phyloP scores from a whole-genome alignment of 2,888 invertebrate species.

The Caenorhabditis sulstoni region DNA sequence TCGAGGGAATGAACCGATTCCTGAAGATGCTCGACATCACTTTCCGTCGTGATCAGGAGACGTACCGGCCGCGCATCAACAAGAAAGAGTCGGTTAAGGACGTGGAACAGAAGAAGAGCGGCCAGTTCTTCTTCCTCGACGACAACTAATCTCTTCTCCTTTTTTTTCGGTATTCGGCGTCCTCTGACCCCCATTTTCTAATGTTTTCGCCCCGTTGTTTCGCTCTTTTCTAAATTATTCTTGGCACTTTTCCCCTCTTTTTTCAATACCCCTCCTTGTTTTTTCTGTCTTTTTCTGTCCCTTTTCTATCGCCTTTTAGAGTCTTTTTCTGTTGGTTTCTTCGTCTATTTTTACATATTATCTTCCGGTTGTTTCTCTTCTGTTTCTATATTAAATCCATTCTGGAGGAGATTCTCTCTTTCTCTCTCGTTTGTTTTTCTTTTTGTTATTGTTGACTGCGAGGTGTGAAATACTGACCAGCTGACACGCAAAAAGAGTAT shows the following conservation, averaged over 20 bases:
- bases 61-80: conserved; percentile 97
- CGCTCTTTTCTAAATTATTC: conserved; percentile 13
- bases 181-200: conserved; percentile 1
- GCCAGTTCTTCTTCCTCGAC: conserved; percentile 99
- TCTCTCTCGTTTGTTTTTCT: too few relatives aligned
- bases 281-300: not conserved
- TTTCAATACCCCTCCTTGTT: too few relatives aligned
- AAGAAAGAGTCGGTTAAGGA: conserved; percentile 98
- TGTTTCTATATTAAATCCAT: not conserved
- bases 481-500: too few relatives aligned
- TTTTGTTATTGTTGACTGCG: conserved; percentile 10
- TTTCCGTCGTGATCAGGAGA: conserved; percentile 98
- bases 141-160: conserved; percentile 84
- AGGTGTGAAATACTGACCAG: not conserved
- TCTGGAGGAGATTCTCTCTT: too few relatives aligned
- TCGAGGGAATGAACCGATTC: conserved; percentile 98
- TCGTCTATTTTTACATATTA: not conserved
- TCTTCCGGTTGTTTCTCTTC: not conserved
- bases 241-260: not conserved
- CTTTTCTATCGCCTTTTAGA: not conserved
- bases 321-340: conserved; percentile 4
- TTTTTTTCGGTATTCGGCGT: not conserved
- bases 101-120: conserved; percentile 95
- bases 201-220: conserved; percentile 19
- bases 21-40: conserved; percentile 95